phyloP scores from a whole-genome alignment of 2,888 invertebrate genomes.

The Trichogramma evanescens region DNA sequence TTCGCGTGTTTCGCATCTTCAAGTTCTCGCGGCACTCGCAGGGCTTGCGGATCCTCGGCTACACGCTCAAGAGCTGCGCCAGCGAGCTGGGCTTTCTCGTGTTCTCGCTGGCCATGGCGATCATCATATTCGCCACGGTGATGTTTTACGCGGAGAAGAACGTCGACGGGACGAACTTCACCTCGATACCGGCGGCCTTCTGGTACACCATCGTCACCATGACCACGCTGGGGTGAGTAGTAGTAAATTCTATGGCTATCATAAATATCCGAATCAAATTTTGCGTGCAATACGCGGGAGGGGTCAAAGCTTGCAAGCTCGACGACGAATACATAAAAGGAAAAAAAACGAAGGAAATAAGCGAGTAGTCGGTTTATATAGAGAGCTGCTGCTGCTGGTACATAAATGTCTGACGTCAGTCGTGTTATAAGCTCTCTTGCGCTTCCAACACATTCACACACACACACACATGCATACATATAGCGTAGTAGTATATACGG shows the following conservation, averaged over 20 bases:
- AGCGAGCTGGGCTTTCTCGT: slow-evolving; percentile 98
- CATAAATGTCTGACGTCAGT: too few relatives aligned
- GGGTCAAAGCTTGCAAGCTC: too few relatives aligned
- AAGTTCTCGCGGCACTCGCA: slow-evolving; percentile 99
- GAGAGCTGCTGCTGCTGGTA: too few relatives aligned
- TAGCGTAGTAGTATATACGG: too few relatives aligned
- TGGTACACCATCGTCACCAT: slow-evolving; percentile 99
- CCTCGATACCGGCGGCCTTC: slow-evolving; percentile 98
- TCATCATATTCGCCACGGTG: slow-evolving; percentile 99
- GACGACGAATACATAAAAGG: too few relatives aligned
- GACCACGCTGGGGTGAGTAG: slow-evolving; percentile 95
- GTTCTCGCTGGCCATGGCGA: slow-evolving; percentile 99
- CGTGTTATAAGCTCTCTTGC: too few relatives aligned
- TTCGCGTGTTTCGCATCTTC: slow-evolving; percentile 99
- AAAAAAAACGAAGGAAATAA: too few relatives aligned
- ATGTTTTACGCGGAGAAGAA: slow-evolving; percentile 99
- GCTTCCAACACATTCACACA: too few relatives aligned
- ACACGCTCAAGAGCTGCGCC: slow-evolving; percentile 98
- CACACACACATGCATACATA: too few relatives aligned
- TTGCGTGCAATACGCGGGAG: too few relatives aligned
- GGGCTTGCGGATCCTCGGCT: slow-evolving; percentile 95
- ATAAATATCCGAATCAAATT: not conserved
- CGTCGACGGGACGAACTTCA: slow-evolving; percentile 93
- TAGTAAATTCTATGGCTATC: not conserved
- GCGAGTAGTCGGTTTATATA: too few relatives aligned